Evolutionary conservation across 1,140 invertebrate genomes (phyloP), one percentile per base, ranked within the genome.

Genomic region (Stegodyphus mimosarum): DNA sequence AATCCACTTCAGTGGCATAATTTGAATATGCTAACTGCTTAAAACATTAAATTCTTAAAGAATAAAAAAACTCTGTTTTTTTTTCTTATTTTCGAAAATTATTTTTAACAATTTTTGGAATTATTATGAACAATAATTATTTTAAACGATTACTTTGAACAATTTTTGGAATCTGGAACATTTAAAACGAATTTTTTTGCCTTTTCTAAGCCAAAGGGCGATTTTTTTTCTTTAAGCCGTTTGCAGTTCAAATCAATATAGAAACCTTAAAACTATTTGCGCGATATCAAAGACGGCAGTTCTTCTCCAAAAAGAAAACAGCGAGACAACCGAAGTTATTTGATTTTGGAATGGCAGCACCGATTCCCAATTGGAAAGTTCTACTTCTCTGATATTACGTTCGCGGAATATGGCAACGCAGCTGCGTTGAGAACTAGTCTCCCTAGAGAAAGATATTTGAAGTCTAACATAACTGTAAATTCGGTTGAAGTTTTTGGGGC

Each of bases 261-360:
- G 13, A 69, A 69, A n/a, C 17, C 64, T 69, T 78, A 78, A 76
- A 78, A 78, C 76, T 78, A 78, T 78, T 78, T 78, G 64, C 76
- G 63, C 76, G 67, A 55, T 13, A 78, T 78, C 66, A 49, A 50
- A 78, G 15, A 78, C 49, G 9, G 60, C 17, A 50, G 33, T 6
- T 52, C 13, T 78, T 51, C 7, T 7, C 66, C 48, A n/a, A 78
- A 78, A 50, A 78, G 53, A 53, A 69, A 18, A 69, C 33, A 69
- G n/a, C 48, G 69, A 71, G 33, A 71, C 69, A 71, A 71, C 6
- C 13, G 33, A 78, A 78, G 66, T 70, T 78, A 78, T 78, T 78
- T 69, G 76, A 78, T 78, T 78, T 78, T 9, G 66, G 50, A 78
- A 78, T 78, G 64, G 76, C 76, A 78, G 60, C 76, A 55, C 60